These are phyloP conservation scores for Lytechinus pictus DNA, from an alignment of 35 echinoderm and acorn worm genomes.

Conservation along the genomic window DNA sequence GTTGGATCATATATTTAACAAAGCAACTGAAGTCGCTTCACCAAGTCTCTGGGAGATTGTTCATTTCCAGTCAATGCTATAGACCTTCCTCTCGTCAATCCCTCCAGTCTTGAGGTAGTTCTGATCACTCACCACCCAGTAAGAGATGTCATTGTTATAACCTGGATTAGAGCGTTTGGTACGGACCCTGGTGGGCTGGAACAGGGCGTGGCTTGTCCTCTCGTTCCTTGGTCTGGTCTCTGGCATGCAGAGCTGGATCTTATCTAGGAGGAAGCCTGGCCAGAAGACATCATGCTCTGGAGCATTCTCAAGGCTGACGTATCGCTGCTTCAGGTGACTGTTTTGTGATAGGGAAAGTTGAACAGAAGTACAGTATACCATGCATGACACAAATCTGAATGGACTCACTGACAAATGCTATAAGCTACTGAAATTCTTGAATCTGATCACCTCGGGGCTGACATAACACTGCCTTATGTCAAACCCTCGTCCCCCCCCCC, in stretches of 20 bases:
- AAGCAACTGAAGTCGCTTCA: background rate
- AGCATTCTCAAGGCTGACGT: conserved; percentile 65
- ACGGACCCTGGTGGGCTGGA: conserved; percentile 46
- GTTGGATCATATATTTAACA: background rate
- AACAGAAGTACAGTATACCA: background rate
- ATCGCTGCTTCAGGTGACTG: conserved; percentile 91
- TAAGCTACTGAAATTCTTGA: too few relatives aligned
- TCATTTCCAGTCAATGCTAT: conserved; percentile 83
- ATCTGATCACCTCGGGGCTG: too few relatives aligned
- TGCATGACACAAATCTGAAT: background rate
- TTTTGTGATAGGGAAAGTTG: conserved; percentile 46
- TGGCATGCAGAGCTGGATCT: conserved; percentile 83
- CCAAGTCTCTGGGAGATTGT: background rate
- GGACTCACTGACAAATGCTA: too few relatives aligned
- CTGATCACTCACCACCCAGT: conserved; percentile 78
- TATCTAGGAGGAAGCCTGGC: conserved; percentile 93
- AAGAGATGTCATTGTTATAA: conserved; percentile 67
- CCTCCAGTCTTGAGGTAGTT: conserved; percentile 76
- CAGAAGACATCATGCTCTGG: conserved; percentile 78
- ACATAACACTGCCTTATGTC: too few relatives aligned
- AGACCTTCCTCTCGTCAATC: conserved; percentile 77
- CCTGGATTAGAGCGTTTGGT: conserved; percentile 57
- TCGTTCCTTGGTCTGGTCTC: conserved; percentile 15
- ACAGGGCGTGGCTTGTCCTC: background rate
- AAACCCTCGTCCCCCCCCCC: too few relatives aligned